phyloP scores from a whole-genome alignment of 2,797 vertebrate genomes.

The Rhinichthys osculus region DNA sequence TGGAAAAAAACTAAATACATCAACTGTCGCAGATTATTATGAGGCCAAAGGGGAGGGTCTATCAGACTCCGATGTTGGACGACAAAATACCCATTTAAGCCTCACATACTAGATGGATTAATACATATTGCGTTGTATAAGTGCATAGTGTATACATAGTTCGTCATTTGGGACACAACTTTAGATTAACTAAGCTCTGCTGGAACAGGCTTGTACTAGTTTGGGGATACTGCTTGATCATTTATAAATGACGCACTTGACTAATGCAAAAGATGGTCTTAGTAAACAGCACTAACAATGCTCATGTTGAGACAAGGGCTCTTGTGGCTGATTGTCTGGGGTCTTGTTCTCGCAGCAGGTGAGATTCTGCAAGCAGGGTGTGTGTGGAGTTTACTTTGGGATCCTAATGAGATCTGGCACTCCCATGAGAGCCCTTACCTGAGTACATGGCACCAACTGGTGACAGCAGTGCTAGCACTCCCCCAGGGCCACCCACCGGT shows the following conservation, averaged over 20 bases:
- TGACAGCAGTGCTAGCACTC: constrained; percentile 1
- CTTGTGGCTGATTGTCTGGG: background rate
- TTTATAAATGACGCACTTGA: constrained; percentile 8
- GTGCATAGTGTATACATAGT: background rate
- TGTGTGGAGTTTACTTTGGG: constrained; percentile 23
- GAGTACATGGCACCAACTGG: constrained; percentile 16
- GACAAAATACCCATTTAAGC: background rate
- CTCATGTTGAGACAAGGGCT: background rate
- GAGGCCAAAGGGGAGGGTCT: background rate
- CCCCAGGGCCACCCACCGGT: constrained; percentile 1
- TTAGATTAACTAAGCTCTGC: background rate
- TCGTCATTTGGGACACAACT: background rate
- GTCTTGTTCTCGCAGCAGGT: constrained; percentile 14
- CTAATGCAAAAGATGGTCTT: background rate
- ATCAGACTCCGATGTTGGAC: background rate
- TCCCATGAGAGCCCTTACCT: constrained; percentile 31
- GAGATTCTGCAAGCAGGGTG: constrained; percentile 23
- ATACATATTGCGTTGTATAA: background rate
- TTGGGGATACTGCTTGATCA: background rate
- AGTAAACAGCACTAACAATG: constrained; percentile 9
- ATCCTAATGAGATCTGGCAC: constrained; percentile 49
- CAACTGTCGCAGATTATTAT: background rate
- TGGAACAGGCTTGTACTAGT: background rate
- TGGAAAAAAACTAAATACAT: background rate
- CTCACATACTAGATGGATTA: background rate